Evolutionary conservation across 2,113 vertebrate species (phyloP).

Genomic region (Stegastes partitus): DNA sequence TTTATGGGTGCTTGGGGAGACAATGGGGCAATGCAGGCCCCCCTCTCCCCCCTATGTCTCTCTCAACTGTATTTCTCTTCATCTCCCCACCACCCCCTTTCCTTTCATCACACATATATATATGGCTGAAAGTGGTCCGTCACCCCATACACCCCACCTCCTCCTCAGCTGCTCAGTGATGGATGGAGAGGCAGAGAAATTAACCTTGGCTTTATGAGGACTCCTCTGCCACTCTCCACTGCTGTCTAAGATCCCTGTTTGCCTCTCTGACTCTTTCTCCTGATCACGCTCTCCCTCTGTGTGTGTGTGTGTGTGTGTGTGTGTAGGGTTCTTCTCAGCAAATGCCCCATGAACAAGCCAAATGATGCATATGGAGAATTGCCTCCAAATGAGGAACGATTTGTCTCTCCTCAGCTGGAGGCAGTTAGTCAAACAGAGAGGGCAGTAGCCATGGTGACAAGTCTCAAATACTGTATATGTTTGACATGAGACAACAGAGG

Average conservation of each 20-base stretch:
- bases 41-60: slow-evolving; percentile 37
- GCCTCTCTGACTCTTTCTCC: slow-evolving; percentile 54
- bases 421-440: slow-evolving; percentile 74
- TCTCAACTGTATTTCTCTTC: slow-evolving; percentile 68
- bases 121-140: slow-evolving; percentile 72
- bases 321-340: not conserved
- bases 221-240: slow-evolving; percentile 72
- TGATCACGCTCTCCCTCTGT: slow-evolving; percentile 37
- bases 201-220: slow-evolving; percentile 87
- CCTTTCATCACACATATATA: slow-evolving; percentile 62
- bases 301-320: slow-evolving; percentile 18
- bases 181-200: slow-evolving; percentile 79
- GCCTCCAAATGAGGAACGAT: slow-evolving; percentile 74
- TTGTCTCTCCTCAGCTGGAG: slow-evolving; percentile 72
- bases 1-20: slow-evolving; percentile 87
- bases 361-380: slow-evolving; percentile 79
- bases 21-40: slow-evolving; percentile 80
- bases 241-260: slow-evolving; percentile 65
- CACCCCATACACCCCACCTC: slow-evolving; percentile 23
- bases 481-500: slow-evolving; percentile 41
- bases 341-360: slow-evolving; percentile 69
- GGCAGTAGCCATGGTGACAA: slow-evolving; percentile 53
- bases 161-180: slow-evolving; percentile 74
- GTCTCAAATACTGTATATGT: slow-evolving; percentile 22
- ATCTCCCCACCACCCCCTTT: slow-evolving; percentile 6